Conservation (phyloP, 2,113 vertebrate genomes). For the Hydrolagus affinis region DNA sequence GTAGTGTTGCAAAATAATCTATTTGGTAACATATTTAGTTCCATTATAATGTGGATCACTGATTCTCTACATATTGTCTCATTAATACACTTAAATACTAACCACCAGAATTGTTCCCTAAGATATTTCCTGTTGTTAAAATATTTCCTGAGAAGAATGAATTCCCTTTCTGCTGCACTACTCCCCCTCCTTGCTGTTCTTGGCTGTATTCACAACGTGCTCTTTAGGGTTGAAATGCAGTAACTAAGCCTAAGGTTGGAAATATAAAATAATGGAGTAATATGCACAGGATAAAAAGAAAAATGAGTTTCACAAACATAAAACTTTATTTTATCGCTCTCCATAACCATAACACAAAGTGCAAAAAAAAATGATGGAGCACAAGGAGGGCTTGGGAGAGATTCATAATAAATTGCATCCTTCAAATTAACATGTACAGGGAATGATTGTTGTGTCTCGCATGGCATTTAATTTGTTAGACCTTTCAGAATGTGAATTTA, state of each 20-base stretch:
- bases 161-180: neutral
- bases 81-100: neutral
- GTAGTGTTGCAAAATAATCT: no score
- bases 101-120: neutral
- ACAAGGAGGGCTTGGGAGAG: neutral
- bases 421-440: constrained; percentile 19
- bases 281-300: neutral
- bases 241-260: neutral
- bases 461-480: constrained; percentile 42
- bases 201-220: neutral
- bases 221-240: neutral
- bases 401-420: constrained; percentile 22
- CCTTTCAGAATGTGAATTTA: constrained; percentile 47
- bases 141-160: neutral
- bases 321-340: constrained; percentile 10
- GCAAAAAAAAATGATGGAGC: neutral
- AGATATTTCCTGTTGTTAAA: neutral
- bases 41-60: no score
- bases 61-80: neutral
- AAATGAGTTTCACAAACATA: neutral
- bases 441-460: neutral
- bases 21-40: no score
- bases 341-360: neutral
- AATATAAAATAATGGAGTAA: constrained; percentile 2
- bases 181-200: neutral